phyloP scores from a whole-genome alignment of 2,113 vertebrate species.

The Herpetotheres cachinnans region DNA sequence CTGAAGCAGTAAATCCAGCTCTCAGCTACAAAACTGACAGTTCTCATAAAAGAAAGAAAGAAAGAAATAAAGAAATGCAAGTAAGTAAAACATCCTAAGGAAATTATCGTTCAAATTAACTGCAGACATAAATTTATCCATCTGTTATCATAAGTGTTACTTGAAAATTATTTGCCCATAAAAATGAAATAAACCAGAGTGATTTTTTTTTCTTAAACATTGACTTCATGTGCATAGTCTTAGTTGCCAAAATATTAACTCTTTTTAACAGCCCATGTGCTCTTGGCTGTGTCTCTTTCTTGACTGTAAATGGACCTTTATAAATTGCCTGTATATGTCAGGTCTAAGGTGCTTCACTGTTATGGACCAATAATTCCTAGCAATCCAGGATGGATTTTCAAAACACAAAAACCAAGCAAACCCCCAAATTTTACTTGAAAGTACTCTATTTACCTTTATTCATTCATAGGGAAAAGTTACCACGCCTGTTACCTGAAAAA shows the following conservation, averaged over 20 bases:
- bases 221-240: neutral
- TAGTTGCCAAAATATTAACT: conserved; percentile 62
- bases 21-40: conserved; percentile 39
- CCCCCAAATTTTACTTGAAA: neutral
- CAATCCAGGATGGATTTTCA: neutral
- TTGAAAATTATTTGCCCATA: conserved; percentile 61
- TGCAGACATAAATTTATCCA: conserved; percentile 57
- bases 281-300: neutral
- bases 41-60: conserved; percentile 38
- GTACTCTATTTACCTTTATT: neutral
- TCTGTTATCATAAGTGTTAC: conserved; percentile 60
- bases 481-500: neutral
- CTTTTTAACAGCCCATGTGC: conserved; percentile 51
- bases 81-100: conserved; percentile 61
- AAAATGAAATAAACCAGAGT: conserved; percentile 65
- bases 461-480: neutral
- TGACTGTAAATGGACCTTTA: neutral
- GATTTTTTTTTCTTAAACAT: conserved; percentile 33
- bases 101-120: conserved; percentile 68
- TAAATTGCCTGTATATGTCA: neutral
- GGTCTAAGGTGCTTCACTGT: neutral
- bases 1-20: conserved; percentile 36
- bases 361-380: neutral
- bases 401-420: neutral
- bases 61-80: conserved; percentile 25